Base-by-base conservation (phyloP, 2,113 vertebrate species). In the Hipposideros armiger region DNA sequence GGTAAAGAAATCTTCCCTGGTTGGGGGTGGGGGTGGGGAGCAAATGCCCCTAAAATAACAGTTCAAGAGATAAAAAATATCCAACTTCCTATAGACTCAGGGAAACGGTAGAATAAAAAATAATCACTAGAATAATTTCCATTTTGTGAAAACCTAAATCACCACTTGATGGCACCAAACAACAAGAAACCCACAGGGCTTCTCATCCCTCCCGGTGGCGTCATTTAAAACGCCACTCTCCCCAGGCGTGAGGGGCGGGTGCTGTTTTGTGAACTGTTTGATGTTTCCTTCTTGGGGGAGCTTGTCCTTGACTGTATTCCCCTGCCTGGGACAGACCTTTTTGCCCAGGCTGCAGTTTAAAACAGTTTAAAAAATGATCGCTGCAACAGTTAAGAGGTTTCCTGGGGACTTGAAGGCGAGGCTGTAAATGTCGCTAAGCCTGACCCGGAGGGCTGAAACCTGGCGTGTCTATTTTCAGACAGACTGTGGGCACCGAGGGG, bases 91-190 rank as follows among this genome's bases (percentile, higher is more conserved):
- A 3, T 2, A 62, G 47, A 70, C 78, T 36, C 50, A 30, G 45
- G 20, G 42, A 70, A 40, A 69, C 15, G 15, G 19, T 17, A 64
- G 58, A 40, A 77, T 22, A 62, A 69, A 69, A 87, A 40, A 32
- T 11, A 20, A 50, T 76, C 22, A 22, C 14, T 19, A 20, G 69
- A 20, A 32, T 8, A 26, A 36, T 24, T 50, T 89, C 36, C 30
- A 3, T 13, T 26, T n/a, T 64, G 36, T 62, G 73, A 66, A 86
- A 90, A 69, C 67, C 19, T 0, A 24, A 93, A 3, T 22, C 28
- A 45, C 93, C 97, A 95, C 97, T 96, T 82, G 96, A 82, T 90
- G 97, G 96, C 95, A 64, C 67, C 86, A 95, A 60, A 92, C 91
- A 81, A 7, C 66, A 94, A 94, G 88, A 56, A 85, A 88, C 50